phyloP scores from a whole-genome alignment of 2,113 vertebrate species.

The Casuarius casuarius region DNA sequence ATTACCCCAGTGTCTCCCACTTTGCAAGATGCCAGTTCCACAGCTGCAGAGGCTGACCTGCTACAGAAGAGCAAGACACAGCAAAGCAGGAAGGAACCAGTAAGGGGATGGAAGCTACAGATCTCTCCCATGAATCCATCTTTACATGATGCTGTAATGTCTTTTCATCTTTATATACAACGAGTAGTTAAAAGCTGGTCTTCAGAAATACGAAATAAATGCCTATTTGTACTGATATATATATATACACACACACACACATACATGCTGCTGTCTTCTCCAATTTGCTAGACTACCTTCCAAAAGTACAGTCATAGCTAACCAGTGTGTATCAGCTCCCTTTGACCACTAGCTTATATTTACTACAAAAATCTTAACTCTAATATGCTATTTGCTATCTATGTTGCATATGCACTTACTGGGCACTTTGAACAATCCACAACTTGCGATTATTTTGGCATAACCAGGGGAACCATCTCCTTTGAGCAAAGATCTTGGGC shows the following conservation, averaged over 20 bases:
- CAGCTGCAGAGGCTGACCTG: not conserved
- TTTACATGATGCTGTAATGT: not conserved
- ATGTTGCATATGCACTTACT: not conserved
- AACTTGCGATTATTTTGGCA: constrained; percentile 8
- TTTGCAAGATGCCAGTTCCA: not conserved
- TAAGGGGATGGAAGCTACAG: not conserved
- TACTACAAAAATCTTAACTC: not conserved
- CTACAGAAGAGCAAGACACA: not conserved
- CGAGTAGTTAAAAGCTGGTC: not conserved
- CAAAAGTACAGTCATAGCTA: not conserved
- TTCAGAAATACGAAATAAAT: constrained; percentile 7
- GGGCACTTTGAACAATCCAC: not conserved
- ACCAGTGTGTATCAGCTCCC: fast-evolving
- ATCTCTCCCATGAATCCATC: not conserved
- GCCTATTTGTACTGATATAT: not conserved
- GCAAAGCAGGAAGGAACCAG: not conserved
- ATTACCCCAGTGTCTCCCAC: not conserved
- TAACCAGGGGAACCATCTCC: not conserved
- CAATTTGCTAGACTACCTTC: not conserved
- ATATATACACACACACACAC: not conserved
- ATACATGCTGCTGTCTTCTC: not conserved
- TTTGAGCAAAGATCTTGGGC: not conserved
- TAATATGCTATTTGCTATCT: not conserved
- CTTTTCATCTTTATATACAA: not conserved
- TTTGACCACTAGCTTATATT: not conserved